Percentiles rank a stretch among this genome's conserved stretches.
Evolutionary conservation across 1,140 invertebrate species (phyloP).

Genomic region (Drosophila sulfurigaster): DNA sequence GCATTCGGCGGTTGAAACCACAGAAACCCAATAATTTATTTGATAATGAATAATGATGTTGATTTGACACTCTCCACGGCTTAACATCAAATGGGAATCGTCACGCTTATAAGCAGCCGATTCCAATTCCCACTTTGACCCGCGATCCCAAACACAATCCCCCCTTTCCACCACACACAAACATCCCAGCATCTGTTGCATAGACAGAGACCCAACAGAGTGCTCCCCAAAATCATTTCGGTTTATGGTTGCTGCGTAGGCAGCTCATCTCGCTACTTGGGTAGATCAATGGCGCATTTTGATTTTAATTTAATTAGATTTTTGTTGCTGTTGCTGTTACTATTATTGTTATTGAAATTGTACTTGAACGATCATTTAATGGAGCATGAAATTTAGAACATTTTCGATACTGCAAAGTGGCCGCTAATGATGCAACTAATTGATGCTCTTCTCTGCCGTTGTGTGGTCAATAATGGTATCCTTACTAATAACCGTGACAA

Average conservation of each 20-base stretch:
- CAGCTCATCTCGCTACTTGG: conserved; percentile 67
- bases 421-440: conserved; percentile 64
- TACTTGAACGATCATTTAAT: conserved; percentile 67
- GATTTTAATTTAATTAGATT: conserved; percentile 79
- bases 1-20: conserved; percentile 46
- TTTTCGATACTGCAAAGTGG: conserved; percentile 51
- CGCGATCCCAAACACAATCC: conserved; percentile 9
- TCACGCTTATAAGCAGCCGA: conserved; percentile 61
- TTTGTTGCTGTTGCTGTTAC: conserved; percentile 21
- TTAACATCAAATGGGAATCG: conserved; percentile 67
- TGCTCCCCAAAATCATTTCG: conserved; percentile 22
- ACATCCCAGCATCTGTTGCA: too few species aligned
- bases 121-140: conserved; percentile 11
- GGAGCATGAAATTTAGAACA: conserved; percentile 73
- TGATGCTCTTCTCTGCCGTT: conserved; percentile 8
- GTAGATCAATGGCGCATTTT: conserved; percentile 41
- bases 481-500: conserved; percentile 67
- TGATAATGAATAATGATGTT: conserved; percentile 84
- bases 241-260: conserved; percentile 47
- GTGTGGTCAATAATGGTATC: conserved; percentile 64
- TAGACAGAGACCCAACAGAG: background rate
- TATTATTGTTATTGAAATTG: conserved; percentile 38
- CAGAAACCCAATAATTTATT: conserved; percentile 78
- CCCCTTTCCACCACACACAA: too few species aligned
- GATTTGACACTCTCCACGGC: conserved; percentile 72